Conservation (phyloP, 1,140 invertebrate genomes). For the Lepidurus packardi region DNA sequence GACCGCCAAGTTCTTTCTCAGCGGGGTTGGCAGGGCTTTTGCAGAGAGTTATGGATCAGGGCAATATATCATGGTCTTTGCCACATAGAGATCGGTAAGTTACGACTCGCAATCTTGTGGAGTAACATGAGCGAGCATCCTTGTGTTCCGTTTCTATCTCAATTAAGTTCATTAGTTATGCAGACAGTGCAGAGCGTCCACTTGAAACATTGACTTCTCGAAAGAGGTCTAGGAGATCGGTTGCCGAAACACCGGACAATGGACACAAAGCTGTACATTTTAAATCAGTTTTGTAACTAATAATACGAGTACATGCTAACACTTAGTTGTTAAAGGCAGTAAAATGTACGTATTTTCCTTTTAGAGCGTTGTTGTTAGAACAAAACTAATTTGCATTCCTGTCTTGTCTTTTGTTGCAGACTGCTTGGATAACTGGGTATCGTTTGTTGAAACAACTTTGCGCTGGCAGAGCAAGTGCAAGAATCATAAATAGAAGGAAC, state of each 20-base stretch:
- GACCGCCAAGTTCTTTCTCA: neutral
- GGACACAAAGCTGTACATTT: neutral
- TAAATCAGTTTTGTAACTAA: neutral
- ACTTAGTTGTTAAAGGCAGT: neutral
- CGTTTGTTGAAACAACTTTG: neutral
- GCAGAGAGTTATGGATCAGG: neutral
- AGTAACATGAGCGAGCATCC: neutral
- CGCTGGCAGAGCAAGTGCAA: neutral
- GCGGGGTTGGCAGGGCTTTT: neutral
- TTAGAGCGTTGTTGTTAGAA: neutral
- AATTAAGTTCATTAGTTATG: slow-evolving; percentile 4
- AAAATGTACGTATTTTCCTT: neutral
- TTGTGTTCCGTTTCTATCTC: neutral
- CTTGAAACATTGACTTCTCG: neutral
- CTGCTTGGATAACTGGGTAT: neutral
- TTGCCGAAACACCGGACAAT: neutral
- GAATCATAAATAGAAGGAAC: neutral
- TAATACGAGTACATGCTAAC: neutral
- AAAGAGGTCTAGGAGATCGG: neutral
- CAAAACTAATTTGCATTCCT: slow-evolving; percentile 15
- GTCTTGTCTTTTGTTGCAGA: neutral
- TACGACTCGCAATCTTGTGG: neutral
- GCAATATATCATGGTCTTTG: neutral
- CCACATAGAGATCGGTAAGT: neutral
- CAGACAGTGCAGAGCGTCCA: neutral